Conservation (phyloP, 2,113 vertebrate genomes). For the Eidolon helvum region DNA sequence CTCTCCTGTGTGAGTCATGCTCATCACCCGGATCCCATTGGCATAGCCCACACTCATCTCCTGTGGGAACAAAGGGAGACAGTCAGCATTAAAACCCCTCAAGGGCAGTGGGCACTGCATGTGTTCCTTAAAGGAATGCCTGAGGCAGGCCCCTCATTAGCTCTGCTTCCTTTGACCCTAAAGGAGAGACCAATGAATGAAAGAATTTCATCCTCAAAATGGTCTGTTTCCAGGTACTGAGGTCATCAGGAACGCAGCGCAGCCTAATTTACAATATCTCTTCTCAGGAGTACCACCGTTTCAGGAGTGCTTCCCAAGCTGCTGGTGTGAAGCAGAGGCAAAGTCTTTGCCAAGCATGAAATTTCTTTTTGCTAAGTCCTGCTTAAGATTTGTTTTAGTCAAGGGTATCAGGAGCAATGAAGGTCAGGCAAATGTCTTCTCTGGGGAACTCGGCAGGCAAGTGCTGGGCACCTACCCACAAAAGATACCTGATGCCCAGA, state of each 20-base stretch:
- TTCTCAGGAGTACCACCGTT: not conserved
- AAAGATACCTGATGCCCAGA: not conserved
- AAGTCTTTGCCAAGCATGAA: not conserved
- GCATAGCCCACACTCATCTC: slow-evolving; percentile 99
- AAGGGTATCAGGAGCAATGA: not conserved
- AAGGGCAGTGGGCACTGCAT: not conserved
- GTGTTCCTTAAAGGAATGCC: not conserved
- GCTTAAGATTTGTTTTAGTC: not conserved
- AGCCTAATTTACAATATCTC: not conserved
- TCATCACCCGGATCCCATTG: slow-evolving; percentile 99
- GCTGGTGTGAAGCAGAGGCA: not conserved
- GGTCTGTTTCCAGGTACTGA: not conserved
- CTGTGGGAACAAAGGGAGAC: slow-evolving; percentile 80
- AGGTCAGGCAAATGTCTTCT: not conserved
- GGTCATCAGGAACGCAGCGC: not conserved
- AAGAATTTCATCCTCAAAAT: not conserved
- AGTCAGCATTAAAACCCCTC: not conserved
- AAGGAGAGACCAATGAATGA: not conserved
- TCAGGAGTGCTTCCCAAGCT: not conserved
- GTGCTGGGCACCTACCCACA: not conserved
- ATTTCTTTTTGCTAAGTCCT: not conserved
- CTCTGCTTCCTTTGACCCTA: not conserved
- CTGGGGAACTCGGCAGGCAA: not conserved
- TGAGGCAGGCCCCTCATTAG: not conserved
- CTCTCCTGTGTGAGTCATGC: slow-evolving; percentile 99